Evolutionary conservation across 1,140 invertebrate species (phyloP).

Genomic region (Goniozus legneri): DNA sequence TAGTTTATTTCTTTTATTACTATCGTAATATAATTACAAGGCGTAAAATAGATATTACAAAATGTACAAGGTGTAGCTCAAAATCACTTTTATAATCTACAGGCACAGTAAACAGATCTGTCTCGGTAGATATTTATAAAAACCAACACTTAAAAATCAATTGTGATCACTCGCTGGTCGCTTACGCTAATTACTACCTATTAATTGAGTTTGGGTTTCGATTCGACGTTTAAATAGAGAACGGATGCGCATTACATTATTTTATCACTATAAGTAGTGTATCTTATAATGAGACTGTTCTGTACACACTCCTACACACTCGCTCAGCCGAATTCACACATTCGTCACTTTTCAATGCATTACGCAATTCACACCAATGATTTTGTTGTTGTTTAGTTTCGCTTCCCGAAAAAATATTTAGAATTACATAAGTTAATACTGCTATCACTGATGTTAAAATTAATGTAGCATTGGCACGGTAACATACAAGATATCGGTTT

Average conservation of each 20-base stretch:
- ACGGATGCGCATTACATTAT: constrained; percentile 7
- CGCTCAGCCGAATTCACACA: too few relatives aligned
- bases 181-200: constrained; percentile 9
- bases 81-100: constrained; percentile 35
- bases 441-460: not conserved
- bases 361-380: too few relatives aligned
- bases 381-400: too few relatives aligned
- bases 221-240: constrained; percentile 12
- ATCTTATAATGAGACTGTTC: too few relatives aligned
- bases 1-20: constrained; percentile 37
- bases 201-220: constrained; percentile 17
- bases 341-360: too few relatives aligned
- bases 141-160: not conserved
- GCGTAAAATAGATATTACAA: constrained; percentile 48
- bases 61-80: constrained; percentile 40
- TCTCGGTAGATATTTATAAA: constrained; percentile 13
- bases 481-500: too few relatives aligned
- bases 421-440: not conserved
- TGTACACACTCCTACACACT: too few relatives aligned
- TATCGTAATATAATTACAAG: constrained; percentile 42
- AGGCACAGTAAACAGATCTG: constrained; percentile 32
- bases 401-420: too few relatives aligned
- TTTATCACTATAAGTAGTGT: not conserved
- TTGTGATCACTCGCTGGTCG: not conserved
- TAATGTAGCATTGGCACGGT: not conserved